Base-by-base conservation (phyloP, 1,140 invertebrate species). In the Cotesia chilonis region DNA sequence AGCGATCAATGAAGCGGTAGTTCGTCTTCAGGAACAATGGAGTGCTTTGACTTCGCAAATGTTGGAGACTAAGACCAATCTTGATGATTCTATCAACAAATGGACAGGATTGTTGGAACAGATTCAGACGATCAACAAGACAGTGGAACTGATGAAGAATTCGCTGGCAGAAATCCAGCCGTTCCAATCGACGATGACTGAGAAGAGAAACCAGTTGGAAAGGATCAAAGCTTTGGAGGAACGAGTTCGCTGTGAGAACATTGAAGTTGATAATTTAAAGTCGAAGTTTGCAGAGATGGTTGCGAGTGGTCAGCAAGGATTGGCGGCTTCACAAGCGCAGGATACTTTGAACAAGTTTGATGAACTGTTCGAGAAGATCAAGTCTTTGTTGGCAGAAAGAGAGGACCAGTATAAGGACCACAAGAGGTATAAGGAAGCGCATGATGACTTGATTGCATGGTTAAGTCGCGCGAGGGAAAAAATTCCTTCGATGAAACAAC, bases 61-160 rank as follows among this genome's bases (percentile, higher is more conserved):
- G 90, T 91, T 96, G 64, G 95, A 97, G 82, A 93, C 94, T 0
- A 97, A 97, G 84, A 90, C 93, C 0, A 90, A 93, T 72, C 84
- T 97, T n/a, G 95, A 96, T 84, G 95, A 96, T 79, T 94, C 93
- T 2, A 93, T 96, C 35, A 94, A 94, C 55, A 93, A 94, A 86
- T 97, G 95, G 95, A 91, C 94, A 72, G 94, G 94, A 64, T 92
- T 96, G 77, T 82, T 96, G 20, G 94, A 96, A 82, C 93, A 96
- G 83, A 94, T 96, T 76, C 93, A 96, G 82, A 91, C 92, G 54
- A 89, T 96, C 5, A 92, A 93, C 67, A 96, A 95, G 82, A 94
- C 92, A 14, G 92, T 95, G 6, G 91, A 93, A 63, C 92, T 92
- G 82, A 89, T 96, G 78, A 91, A 96, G 81, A 85, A 82, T 14